phyloP scores from a whole-genome alignment of 37 sponge, comb jelly and placozoan species.

The Ephydatia muelleri region DNA sequence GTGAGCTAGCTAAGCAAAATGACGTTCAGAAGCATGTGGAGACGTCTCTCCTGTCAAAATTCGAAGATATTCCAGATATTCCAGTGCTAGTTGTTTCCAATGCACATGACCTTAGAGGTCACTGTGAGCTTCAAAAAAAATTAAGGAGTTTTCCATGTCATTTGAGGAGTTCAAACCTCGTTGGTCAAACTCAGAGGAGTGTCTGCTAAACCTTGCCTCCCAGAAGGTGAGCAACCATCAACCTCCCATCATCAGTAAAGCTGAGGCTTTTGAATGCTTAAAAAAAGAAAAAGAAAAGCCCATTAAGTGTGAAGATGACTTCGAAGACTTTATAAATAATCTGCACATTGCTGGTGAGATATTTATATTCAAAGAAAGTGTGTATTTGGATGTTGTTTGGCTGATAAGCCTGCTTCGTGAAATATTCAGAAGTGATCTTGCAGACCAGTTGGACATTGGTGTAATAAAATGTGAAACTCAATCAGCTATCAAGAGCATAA shows the following conservation, averaged over 20 bases:
- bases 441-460: no score
- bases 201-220: not conserved
- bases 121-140: not conserved
- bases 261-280: no score
- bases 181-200: not conserved
- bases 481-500: not conserved
- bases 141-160: not conserved
- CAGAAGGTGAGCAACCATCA: not conserved
- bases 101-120: not conserved
- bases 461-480: not conserved
- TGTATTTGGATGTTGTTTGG: not conserved
- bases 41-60: no score
- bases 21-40: no score
- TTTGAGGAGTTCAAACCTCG: not conserved
- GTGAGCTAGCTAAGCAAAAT: not conserved
- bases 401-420: not conserved
- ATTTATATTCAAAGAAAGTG: not conserved
- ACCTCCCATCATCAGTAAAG: not conserved
- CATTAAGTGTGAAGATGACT: not conserved
- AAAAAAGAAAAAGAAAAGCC: no score
- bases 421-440: not conserved
- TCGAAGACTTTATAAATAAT: not conserved
- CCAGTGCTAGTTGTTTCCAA: not conserved
- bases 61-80: no score
- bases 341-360: not conserved